Evolutionary conservation across 2,888 invertebrate genomes (phyloP).

Genomic region (Coecobrya sp.): DNA sequence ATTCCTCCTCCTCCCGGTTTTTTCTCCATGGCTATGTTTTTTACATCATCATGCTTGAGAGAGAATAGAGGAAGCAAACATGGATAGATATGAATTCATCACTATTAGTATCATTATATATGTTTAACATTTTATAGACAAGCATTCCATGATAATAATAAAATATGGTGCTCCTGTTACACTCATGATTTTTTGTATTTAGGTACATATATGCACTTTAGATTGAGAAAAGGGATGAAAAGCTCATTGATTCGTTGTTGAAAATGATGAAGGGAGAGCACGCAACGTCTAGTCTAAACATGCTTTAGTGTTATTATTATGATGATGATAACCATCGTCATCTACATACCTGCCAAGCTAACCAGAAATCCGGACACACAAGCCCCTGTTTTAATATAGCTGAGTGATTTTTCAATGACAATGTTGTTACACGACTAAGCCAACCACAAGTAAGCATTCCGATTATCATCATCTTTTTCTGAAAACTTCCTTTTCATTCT

Average conservation of each 20-base stretch:
- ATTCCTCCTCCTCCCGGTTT: background rate
- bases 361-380: slow-evolving; percentile 73
- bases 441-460: slow-evolving; percentile 75
- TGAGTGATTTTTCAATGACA: slow-evolving; percentile 80
- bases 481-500: slow-evolving; percentile 60
- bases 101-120: slow-evolving; percentile 28
- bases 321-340: slow-evolving; percentile 65
- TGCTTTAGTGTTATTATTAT: slow-evolving; percentile 74
- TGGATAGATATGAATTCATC: slow-evolving; percentile 50
- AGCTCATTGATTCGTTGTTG: slow-evolving; percentile 69
- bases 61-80: slow-evolving; percentile 8
- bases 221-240: slow-evolving; percentile 66
- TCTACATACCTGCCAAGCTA: slow-evolving; percentile 72
- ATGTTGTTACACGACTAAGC: slow-evolving; percentile 72
- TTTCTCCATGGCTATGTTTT: slow-evolving; percentile 10
- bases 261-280: slow-evolving; percentile 76
- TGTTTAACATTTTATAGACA: background rate
- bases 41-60: slow-evolving; percentile 6
- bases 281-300: slow-evolving; percentile 69
- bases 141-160: background rate
- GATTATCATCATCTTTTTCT: slow-evolving; percentile 73
- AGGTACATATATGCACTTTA: slow-evolving; percentile 8
- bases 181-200: background rate
- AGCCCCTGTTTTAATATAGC: slow-evolving; percentile 74
- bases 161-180: background rate